A percentile compares a stretch with the other conserved stretches of the same genome.
These are phyloP conservation scores for Peromyscus attwateri DNA, from an alignment of 2,797 vertebrate species.

Conservation along the genomic window DNA sequence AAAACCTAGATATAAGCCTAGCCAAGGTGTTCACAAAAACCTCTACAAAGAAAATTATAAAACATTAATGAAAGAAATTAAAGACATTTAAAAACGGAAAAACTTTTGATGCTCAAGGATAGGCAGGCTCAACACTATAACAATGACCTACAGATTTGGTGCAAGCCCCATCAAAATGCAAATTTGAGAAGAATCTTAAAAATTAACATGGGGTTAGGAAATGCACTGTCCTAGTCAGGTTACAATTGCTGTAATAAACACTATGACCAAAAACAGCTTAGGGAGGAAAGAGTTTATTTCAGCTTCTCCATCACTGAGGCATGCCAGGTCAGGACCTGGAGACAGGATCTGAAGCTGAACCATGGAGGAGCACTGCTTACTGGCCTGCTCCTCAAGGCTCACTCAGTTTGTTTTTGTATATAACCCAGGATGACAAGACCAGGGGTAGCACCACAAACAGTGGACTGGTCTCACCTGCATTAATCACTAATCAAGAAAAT, in stretches of 20 bases:
- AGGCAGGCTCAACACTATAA: neutral
- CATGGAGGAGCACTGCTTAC: neutral
- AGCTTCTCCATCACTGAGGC: neutral
- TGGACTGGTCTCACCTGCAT: neutral
- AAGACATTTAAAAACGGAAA: neutral
- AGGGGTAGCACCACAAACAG: neutral
- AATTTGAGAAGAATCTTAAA: neutral
- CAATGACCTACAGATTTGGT: neutral
- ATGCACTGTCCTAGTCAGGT: neutral
- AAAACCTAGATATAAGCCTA: neutral
- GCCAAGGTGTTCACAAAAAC: neutral
- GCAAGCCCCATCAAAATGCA: neutral
- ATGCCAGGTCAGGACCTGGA: neutral
- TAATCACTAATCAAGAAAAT: neutral
- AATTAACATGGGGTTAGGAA: neutral
- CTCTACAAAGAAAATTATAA: neutral
- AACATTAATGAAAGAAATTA: neutral
- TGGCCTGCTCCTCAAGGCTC: neutral
- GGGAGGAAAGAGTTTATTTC: neutral
- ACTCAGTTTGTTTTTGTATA: too few relatives aligned
- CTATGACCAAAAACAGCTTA: neutral
- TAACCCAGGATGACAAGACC: neutral
- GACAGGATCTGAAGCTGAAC: neutral
- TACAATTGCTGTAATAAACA: neutral
- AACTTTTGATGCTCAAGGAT: neutral